phyloP scores from a whole-genome alignment of 1,140 invertebrate species.

The Platorchestia sp. region DNA sequence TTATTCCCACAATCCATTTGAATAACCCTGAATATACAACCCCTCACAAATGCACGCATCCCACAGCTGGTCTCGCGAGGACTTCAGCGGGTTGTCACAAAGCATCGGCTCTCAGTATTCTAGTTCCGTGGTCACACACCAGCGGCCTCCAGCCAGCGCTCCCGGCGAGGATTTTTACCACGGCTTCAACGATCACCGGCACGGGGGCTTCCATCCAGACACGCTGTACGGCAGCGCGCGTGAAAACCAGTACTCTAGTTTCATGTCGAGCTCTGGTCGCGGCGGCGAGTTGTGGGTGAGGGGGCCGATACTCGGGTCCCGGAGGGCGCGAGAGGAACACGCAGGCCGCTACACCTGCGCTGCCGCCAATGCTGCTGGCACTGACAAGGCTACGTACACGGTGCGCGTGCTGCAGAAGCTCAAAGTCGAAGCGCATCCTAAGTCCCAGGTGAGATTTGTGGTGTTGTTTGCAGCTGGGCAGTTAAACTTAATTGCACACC shows the following conservation, averaged over 20 bases:
- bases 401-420: background rate
- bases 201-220: background rate
- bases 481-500: no score
- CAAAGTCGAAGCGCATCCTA: constrained; percentile 33
- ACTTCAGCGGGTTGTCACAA: background rate
- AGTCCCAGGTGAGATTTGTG: constrained; percentile 18
- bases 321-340: constrained; percentile 3
- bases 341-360: constrained; percentile 37
- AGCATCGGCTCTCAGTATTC: constrained; percentile 23
- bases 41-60: background rate
- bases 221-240: background rate
- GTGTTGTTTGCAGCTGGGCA: background rate
- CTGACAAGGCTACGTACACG: constrained; percentile 57
- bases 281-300: constrained; percentile 33
- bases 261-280: background rate
- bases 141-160: background rate
- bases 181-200: background rate
- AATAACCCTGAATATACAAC: no score
- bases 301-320: constrained; percentile 38
- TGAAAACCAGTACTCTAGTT: constrained; percentile 17
- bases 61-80: constrained; percentile 29
- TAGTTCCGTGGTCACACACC: background rate
- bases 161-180: background rate
- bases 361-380: constrained; percentile 55
- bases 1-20: no score